A percentile compares a stretch with the other conserved stretches of the same genome.
These are phyloP conservation scores for Ascidia mentula DNA, from an alignment of 23 tunicate genomes.

Conservation along the genomic window DNA sequence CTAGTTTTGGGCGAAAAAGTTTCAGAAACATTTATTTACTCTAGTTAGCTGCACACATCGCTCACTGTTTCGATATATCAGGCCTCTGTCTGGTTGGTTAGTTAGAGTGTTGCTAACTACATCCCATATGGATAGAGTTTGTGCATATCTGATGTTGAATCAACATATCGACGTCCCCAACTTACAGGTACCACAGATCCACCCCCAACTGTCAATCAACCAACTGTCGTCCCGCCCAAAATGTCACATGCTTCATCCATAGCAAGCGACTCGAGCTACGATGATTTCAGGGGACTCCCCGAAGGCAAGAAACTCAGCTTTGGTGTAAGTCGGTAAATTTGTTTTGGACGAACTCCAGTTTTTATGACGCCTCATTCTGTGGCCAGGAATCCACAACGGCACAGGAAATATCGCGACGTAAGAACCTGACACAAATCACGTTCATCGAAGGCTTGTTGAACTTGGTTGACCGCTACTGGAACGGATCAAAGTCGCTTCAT, in stretches of 20 bases:
- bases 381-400: slow-evolving; percentile 53
- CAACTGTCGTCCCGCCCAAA: slow-evolving; percentile 18
- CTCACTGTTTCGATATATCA: no score
- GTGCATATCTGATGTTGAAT: no score
- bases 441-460: slow-evolving; percentile 71
- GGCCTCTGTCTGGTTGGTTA: no score
- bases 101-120: no score
- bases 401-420: slow-evolving; percentile 39
- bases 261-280: slow-evolving; percentile 15
- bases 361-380: no score
- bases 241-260: slow-evolving; percentile 11
- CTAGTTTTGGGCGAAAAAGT: no score
- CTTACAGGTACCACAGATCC: slow-evolving; percentile 43
- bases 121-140: no score
- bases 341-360: no score
- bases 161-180: no score
- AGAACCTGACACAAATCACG: slow-evolving; percentile 52
- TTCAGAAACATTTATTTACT: no score
- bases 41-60: no score
- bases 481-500: slow-evolving; percentile 89
- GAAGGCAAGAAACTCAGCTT: slow-evolving; percentile 58
- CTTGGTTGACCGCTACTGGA: slow-evolving; percentile 91
- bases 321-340: slow-evolving; percentile 54
- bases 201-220: slow-evolving; percentile 64
- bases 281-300: slow-evolving; percentile 50